Base-by-base conservation (phyloP, 2,113 vertebrate genomes). In the Holacanthus passer region DNA sequence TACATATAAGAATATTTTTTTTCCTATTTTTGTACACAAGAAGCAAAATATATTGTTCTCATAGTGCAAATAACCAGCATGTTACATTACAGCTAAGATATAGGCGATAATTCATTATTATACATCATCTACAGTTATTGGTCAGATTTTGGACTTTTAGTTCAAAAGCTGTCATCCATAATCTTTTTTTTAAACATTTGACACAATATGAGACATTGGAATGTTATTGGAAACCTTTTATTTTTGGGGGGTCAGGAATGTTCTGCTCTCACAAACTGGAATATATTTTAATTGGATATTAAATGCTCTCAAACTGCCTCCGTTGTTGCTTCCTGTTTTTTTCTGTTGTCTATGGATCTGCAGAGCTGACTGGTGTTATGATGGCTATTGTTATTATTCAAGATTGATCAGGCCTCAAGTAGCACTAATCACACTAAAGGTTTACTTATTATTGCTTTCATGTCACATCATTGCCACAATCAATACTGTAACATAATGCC, bases 11-110 rank as follows among this genome's bases (percentile, higher is more conserved):
- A 80, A 62, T 83, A 87, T 74, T 70, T 76, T 83, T 75, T 48
- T 55, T 56, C 29, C 70, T 94, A 92, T 94, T 93, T 94, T 94
- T 93, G 22, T 94, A 92, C 64, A 79, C 9, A n/a, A 62, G 20
- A 81, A 75, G 37, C 32, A 66, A 83, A 78, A 56, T 45, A 37
- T 47, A 50, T 53, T 55, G 45, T 59, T 59, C 29, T 67, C 17
- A 59, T 24, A 39, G 27, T 62, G 56, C 22, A 88, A 82, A 73
- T 56, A 70, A 82, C 68, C 73, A 78, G 73, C 78, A 83, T 73
- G 74, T 75, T 71, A 37, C 5, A 32, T 77, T 39, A 73, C 45
- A 79, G 47, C 41, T 27, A 68, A 27, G 60, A 48, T 75, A 45
- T 39, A 82, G 35, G 1, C 41, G 41, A 8, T 20, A 58, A 43